A percentile compares a stretch with the other conserved stretches of the same genome.
phyloP scores from a whole-genome alignment of 2,113 vertebrate species.

The Lepidothrix coronata region DNA sequence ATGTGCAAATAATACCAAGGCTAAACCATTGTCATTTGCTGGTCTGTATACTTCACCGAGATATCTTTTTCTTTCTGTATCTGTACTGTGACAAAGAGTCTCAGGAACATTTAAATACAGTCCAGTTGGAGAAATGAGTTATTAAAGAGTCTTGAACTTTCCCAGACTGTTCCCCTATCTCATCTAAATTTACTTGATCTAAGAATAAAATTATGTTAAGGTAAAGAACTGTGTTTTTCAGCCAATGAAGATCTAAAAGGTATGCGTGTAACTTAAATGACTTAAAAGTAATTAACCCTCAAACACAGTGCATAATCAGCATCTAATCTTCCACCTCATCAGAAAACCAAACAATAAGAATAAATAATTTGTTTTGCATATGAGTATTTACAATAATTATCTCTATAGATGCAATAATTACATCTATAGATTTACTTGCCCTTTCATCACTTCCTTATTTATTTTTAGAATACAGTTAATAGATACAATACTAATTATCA shows the following conservation, averaged over 20 bases:
- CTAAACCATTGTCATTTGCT: background rate
- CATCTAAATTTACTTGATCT: background rate
- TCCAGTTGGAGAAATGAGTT: background rate
- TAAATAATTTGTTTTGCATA: background rate
- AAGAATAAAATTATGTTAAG: background rate
- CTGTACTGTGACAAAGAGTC: background rate
- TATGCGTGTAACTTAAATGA: background rate
- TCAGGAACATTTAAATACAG: background rate
- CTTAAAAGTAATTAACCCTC: background rate
- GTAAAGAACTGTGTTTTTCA: background rate
- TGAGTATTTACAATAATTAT: background rate
- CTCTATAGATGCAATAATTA: background rate
- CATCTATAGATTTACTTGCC: background rate
- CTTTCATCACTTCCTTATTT: background rate
- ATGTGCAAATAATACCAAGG: background rate
- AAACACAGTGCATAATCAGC: rapidly evolving
- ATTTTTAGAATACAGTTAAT: background rate
- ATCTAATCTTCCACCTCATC: background rate
- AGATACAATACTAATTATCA: background rate
- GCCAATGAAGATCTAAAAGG: background rate
- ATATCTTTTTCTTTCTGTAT: background rate
- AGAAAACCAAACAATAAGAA: background rate
- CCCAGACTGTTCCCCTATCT: background rate
- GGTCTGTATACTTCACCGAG: background rate
- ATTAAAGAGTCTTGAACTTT: background rate